phyloP scores from a whole-genome alignment of 2,797 vertebrate species.

The Acridotheres tristis region DNA sequence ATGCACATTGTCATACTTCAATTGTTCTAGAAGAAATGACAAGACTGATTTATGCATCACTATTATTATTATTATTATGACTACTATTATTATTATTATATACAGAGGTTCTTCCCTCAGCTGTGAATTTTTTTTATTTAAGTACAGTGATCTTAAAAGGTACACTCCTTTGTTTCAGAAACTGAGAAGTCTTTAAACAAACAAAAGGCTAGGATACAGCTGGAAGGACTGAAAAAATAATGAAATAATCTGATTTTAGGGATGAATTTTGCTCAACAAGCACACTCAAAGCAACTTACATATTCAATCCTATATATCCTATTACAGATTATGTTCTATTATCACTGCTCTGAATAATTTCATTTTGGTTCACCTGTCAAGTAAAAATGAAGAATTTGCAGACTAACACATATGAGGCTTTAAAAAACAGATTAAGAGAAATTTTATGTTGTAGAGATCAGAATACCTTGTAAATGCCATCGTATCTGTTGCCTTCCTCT shows the following conservation, averaged over 20 bases:
- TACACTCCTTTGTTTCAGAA: background rate
- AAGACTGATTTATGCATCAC: background rate
- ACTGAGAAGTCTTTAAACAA: background rate
- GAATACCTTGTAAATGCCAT: conserved; percentile 98
- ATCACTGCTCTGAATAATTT: background rate
- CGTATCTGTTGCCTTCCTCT: conserved; percentile 98
- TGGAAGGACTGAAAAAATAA: background rate
- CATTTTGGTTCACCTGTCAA: background rate
- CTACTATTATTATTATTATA: background rate
- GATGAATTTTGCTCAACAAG: background rate
- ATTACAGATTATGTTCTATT: background rate
- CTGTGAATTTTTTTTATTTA: background rate
- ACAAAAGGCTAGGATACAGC: background rate
- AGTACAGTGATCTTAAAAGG: background rate
- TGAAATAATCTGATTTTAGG: background rate
- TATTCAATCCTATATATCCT: background rate
- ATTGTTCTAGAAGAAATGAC: background rate
- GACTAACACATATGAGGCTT: background rate
- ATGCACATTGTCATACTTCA: background rate
- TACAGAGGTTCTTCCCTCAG: background rate
- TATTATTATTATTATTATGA: background rate
- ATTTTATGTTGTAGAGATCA: background rate
- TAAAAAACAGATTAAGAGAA: background rate
- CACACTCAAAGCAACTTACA: background rate
- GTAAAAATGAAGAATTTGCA: background rate